Base-by-base conservation (phyloP, 2,797 vertebrate species). In the Anolis apletophallus region DNA sequence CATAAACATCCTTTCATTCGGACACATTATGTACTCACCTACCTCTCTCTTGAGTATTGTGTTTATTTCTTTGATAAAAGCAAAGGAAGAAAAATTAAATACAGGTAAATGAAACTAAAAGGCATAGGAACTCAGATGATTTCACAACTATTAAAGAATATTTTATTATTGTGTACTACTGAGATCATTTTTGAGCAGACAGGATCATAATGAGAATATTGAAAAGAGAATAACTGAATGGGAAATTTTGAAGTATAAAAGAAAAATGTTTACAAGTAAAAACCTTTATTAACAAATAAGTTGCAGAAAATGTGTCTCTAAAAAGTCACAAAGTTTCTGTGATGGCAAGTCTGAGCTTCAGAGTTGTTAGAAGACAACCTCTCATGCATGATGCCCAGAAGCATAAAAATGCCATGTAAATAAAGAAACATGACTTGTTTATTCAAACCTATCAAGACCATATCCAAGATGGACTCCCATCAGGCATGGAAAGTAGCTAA, bases 101-200 rank as follows among this genome's bases (percentile, higher is more conserved):
- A 78, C 23, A 69, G 61, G 32, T 57, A 50, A 79, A 57, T 16
- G 52, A n/a, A 80, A 72, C 50, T 19, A 16, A 59, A 72, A 59
- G 19, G 13, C 32, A 19, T 85, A 68, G 29, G 34, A 50, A 59
- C 54, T 59, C 57, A n/a, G 68, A 72, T 6, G 13, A 80, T 72
- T 46, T 59, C 23, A 72, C 32, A 72, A 76, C 67, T 36, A 85
- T 72, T 59, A 61, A 72, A 80, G 29, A 68, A 72, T 71, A 80
- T 85, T 85, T 72, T 80, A 61, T 80, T 50, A 50, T 54, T 32
- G 1, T 21, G 36, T n/a, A 69, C 14, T 69, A 32, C 61, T 34
- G 68, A 77, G 36, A 83, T 55, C 32, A 34, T 71, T 67, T 71
- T 85, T 11, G 50, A 72, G 52, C 54, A 79, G 75, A 85, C 34